Percentiles rank a stretch among this genome's conserved stretches.
Conservation (phyloP, 35 echinoderm and acorn worm genomes). For the Acanthaster planci region DNA sequence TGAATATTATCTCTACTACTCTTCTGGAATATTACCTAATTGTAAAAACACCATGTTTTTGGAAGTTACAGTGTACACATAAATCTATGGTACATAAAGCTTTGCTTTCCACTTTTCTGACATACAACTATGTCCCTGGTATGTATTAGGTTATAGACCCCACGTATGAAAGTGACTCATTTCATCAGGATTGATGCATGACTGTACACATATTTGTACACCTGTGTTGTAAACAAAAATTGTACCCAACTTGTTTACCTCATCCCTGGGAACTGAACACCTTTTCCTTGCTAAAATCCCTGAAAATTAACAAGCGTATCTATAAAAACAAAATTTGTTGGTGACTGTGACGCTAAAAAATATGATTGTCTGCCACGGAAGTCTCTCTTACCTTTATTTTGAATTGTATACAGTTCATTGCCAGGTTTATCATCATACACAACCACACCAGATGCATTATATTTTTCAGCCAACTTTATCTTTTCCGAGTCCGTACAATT, state of each 20-base stretch:
- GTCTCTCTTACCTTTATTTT: conserved; percentile 36
- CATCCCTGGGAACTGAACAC: neutral
- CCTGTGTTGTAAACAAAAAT: too few relatives aligned
- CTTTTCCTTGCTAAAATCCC: neutral
- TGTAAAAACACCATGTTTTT: too few relatives aligned
- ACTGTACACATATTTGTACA: too few relatives aligned
- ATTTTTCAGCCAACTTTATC: conserved; percentile 50
- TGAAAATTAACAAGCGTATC: neutral
- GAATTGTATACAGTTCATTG: conserved; percentile 23
- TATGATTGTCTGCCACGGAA: neutral
- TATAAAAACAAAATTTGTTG: neutral
- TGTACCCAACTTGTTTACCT: neutral
- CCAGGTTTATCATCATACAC: conserved; percentile 42
- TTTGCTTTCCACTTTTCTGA: too few relatives aligned
- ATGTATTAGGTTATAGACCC: too few relatives aligned
- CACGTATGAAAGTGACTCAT: too few relatives aligned
- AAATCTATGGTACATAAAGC: too few relatives aligned
- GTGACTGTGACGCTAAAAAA: neutral
- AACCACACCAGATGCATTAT: conserved; percentile 50
- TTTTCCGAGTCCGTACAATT: conserved; percentile 51
- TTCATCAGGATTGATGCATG: too few relatives aligned
- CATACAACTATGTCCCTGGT: too few relatives aligned
- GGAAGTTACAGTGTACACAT: too few relatives aligned
- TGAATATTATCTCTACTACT: too few relatives aligned
- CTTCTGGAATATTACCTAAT: too few relatives aligned